A percentile compares a stretch with the other conserved stretches of the same genome.
Conservation (phyloP, 2,113 vertebrate species). For the Chaetura pelagica region DNA sequence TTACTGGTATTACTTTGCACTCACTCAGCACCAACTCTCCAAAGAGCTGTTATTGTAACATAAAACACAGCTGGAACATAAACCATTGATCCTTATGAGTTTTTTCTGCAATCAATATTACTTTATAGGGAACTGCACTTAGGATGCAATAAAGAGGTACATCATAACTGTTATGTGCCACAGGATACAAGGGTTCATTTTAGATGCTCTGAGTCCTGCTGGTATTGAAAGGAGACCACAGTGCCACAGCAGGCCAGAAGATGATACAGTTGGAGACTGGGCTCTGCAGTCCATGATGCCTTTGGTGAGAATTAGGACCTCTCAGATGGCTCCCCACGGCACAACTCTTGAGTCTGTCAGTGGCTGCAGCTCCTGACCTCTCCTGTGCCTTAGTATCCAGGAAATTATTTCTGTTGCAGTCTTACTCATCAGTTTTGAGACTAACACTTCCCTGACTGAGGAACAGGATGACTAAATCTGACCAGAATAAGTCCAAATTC, state of each 20-base stretch:
- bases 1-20: conserved; percentile 49
- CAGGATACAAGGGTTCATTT: conserved; percentile 32
- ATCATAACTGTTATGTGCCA: conserved; percentile 26
- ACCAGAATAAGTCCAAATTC: not conserved
- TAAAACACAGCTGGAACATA: conserved; percentile 47
- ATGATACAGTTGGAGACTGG: not conserved
- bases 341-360: not conserved
- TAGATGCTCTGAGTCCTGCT: conserved; percentile 1
- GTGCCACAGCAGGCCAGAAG: not conserved
- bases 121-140: conserved; percentile 57
- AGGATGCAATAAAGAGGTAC: conserved; percentile 53
- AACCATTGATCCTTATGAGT: conserved; percentile 59
- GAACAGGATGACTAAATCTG: not conserved
- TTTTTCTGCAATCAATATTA: conserved; percentile 55
- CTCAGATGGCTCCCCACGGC: not conserved
- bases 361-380: not conserved
- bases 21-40: conserved; percentile 36
- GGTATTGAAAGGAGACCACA: not conserved
- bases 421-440: not conserved
- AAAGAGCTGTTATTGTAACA: conserved; percentile 47
- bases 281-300: not conserved
- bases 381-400: not conserved
- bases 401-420: not conserved
- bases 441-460: not conserved
- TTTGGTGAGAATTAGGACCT: not conserved